phyloP scores from a whole-genome alignment of 2,797 vertebrate genomes.

The Neopelma chrysocephalum region DNA sequence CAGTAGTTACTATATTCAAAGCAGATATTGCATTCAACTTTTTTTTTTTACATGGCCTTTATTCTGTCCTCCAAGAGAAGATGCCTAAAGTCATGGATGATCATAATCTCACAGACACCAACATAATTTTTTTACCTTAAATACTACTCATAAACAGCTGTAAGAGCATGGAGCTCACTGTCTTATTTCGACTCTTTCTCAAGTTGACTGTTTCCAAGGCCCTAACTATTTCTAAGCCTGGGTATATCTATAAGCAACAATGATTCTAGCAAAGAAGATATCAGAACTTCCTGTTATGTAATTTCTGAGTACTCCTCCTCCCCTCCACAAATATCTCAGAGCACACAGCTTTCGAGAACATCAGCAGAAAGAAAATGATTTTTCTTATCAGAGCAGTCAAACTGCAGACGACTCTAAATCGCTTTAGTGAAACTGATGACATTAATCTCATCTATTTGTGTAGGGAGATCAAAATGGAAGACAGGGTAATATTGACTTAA shows the following conservation, averaged over 20 bases:
- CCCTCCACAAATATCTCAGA: not conserved
- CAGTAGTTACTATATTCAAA: not conserved
- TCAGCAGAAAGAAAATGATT: not conserved
- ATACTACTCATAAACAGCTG: not conserved
- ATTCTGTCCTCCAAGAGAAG: not conserved
- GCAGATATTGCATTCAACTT: not conserved
- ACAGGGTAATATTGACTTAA: not conserved
- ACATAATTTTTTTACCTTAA: not conserved
- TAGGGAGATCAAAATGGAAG: not conserved
- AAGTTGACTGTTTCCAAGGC: not conserved
- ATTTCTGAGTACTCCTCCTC: not conserved
- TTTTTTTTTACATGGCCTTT: not conserved
- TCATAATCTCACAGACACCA: not conserved
- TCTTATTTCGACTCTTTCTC: not conserved
- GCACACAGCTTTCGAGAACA: not conserved
- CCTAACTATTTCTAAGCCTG: not conserved
- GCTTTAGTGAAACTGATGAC: not conserved
- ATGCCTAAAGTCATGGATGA: not conserved
- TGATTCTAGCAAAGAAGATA: not conserved
- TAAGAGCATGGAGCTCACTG: not conserved
- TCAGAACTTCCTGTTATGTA: not conserved
- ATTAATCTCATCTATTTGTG: not conserved
- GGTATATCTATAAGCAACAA: not conserved
- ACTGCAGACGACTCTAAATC: not conserved
- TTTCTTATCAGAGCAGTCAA: not conserved